Conservation (phyloP, 1,140 invertebrate species). For the Ladona fulva region DNA sequence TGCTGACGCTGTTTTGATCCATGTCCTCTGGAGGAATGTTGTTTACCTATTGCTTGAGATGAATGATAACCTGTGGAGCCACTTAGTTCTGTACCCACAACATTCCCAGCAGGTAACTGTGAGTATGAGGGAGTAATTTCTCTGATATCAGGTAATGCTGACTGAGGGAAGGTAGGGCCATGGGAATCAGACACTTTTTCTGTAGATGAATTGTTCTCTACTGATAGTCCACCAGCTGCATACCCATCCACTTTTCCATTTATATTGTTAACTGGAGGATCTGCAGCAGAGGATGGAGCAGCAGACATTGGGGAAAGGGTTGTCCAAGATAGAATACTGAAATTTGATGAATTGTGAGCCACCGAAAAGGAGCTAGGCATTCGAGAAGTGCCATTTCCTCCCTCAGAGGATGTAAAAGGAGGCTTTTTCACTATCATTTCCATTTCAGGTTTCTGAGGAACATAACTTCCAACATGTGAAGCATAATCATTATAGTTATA, state of each 20-base stretch:
- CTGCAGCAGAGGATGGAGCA: not conserved
- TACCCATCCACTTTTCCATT: not conserved
- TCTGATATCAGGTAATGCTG: not conserved
- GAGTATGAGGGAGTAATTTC: not conserved
- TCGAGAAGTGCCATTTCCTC: not conserved
- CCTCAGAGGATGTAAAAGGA: not conserved
- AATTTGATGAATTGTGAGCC: slow-evolving; percentile 38
- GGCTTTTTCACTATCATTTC: not conserved
- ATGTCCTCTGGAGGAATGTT: not conserved
- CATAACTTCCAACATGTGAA: not conserved
- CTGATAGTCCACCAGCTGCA: not conserved
- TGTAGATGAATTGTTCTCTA: not conserved
- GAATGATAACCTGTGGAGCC: not conserved
- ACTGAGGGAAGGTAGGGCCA: not conserved
- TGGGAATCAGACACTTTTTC: not conserved
- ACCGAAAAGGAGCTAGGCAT: slow-evolving; percentile 19
- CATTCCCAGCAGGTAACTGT: not conserved
- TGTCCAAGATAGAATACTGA: slow-evolving; percentile 40
- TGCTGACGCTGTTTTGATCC: not conserved
- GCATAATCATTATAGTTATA: not conserved
- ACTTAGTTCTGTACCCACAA: not conserved
- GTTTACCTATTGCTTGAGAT: not conserved
- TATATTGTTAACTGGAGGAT: not conserved
- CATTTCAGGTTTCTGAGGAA: not conserved
- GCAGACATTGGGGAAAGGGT: slow-evolving; percentile 34